Conservation (phyloP, 2,888 invertebrate species). For the Nudaria mundana region DNA sequence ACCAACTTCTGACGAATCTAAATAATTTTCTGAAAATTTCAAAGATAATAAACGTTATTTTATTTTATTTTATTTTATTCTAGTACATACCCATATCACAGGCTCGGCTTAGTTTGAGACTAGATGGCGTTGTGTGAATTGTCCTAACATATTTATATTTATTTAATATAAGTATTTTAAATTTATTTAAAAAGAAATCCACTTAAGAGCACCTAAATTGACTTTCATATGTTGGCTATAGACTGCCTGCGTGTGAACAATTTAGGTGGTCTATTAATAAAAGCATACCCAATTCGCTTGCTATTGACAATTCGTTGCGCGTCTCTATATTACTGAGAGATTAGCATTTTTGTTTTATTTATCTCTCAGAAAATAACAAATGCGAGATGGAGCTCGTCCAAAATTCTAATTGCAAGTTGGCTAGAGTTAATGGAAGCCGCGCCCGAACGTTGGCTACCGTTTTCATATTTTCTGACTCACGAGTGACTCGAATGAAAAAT, state of each 20-base stretch:
- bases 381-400: slow-evolving; percentile 62
- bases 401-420: slow-evolving; percentile 64
- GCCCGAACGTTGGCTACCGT: slow-evolving; percentile 73
- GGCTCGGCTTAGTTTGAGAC: too few relatives aligned
- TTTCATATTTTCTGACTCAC: slow-evolving; percentile 73
- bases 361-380: slow-evolving; percentile 43
- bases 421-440: slow-evolving; percentile 67
- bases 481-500: slow-evolving; percentile 79
- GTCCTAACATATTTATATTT: too few relatives aligned
- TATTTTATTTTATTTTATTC: too few relatives aligned
- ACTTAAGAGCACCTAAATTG: too few relatives aligned
- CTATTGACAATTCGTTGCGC: too few relatives aligned
- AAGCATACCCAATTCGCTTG: not conserved
- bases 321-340: slow-evolving; percentile 25
- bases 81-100: too few relatives aligned
- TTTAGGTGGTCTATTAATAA: not conserved
- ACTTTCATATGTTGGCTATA: slow-evolving; percentile 11
- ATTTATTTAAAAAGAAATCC: too few relatives aligned
- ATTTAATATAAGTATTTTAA: too few relatives aligned
- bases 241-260: not conserved
- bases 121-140: too few relatives aligned
- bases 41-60: too few relatives aligned
- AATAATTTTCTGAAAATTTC: too few relatives aligned
- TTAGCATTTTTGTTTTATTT: slow-evolving; percentile 38
- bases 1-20: too few relatives aligned